Base-by-base conservation (phyloP, 1,140 invertebrate species). In the Antheraea mylitta region DNA sequence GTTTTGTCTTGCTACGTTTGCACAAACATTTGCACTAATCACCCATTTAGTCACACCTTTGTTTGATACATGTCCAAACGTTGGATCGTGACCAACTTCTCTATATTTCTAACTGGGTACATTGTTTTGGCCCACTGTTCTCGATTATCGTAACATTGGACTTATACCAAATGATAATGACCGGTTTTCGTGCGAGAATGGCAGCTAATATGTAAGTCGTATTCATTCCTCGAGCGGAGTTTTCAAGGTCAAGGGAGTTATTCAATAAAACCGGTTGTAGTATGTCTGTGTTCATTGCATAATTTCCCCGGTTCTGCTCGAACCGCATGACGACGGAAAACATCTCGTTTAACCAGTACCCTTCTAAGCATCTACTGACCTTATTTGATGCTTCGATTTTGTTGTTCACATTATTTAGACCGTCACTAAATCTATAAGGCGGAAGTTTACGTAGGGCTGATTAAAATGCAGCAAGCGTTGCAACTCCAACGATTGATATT, bases 131-230 rank as follows among this genome's bases (percentile, higher is more conserved):
- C 85, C 86, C 79, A 85, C 74, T 89, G 82, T 75, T 77, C 86
- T 76, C 78, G 81, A 86, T 89, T 85, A 81, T 78, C 64, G 67
- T 75, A 80, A 76, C 81, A 85, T 91, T 91, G 89, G 89, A 86
- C 85, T 80, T 73, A 74, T 80, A 91, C 85, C 89, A 89, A 89
- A 73, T 81, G 86, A 76, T 87, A 87, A 86, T 88, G 85, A 87
- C 80, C 80, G 66, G 71, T 65, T 80, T 81, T 66, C 80, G 79
- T 61, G 75, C 81, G 77, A 90, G 81, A 53, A 53, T 53, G 45
- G 45, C 81, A 79, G n/a, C 6, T 63, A 37, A 30, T 30, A 18
- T 63, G 61, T 30, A 13, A n/a, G 61, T 37, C 65, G 30, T 69
- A 22, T 62, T 45, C 45, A 13, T 16, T 16, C 58, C 68, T 61